Evolutionary conservation across 2,888 invertebrate species (phyloP).

Genomic region (Mimumesa dahlbomi): DNA sequence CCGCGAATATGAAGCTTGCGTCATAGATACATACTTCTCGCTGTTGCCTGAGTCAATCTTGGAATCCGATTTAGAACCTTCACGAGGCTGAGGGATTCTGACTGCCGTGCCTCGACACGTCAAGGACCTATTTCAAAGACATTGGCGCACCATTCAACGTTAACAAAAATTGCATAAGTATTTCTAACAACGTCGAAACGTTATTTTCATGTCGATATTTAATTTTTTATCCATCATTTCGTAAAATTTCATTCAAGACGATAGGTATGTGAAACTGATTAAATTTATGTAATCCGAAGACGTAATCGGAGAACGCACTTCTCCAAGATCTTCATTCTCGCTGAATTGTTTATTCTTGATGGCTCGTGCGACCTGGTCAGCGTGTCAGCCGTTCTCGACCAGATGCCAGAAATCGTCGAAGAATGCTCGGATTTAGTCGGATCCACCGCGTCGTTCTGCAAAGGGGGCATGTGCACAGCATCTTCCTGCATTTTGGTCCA

Average conservation of each 20-base stretch:
- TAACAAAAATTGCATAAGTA: too few species aligned
- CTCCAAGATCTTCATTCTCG: background rate
- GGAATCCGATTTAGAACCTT: conserved; percentile 55
- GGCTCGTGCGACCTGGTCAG: background rate
- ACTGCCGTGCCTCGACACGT: background rate
- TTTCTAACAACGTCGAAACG: too few species aligned
- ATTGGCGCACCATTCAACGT: background rate
- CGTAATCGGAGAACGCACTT: background rate
- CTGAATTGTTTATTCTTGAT: background rate
- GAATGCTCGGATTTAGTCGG: conserved; percentile 61
- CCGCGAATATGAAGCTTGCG: background rate
- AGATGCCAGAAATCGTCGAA: conserved; percentile 50
- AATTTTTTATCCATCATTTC: too few species aligned
- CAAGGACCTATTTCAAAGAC: conserved; percentile 12
- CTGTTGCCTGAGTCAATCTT: conserved; percentile 36
- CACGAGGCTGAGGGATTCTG: conserved; percentile 16
- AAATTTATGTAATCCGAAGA: background rate
- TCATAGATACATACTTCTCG: conserved; percentile 39
- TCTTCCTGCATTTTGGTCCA: conserved; percentile 56
- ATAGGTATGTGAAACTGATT: background rate
- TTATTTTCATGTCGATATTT: too few species aligned
- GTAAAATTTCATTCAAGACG: too few species aligned
- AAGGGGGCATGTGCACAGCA: conserved; percentile 50
- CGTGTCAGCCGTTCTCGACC: conserved; percentile 23
- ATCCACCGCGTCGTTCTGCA: conserved; percentile 20